Conservation (phyloP, 2,113 vertebrate species). For the Amazona guildingii region DNA sequence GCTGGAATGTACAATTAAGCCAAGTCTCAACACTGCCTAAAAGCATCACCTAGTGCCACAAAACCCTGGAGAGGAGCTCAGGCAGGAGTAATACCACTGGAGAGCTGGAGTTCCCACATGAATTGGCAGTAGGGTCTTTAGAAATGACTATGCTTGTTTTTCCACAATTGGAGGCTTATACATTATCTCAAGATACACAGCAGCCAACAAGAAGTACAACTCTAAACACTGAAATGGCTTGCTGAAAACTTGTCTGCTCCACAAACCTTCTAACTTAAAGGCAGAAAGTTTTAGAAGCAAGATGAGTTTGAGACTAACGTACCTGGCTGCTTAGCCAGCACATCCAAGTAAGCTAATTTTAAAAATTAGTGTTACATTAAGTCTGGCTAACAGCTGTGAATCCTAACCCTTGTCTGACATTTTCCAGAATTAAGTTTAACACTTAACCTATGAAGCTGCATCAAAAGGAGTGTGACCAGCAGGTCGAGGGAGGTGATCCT, state of each 20-base stretch:
- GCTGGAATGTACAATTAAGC: fast-evolving
- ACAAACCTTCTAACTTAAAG: background rate
- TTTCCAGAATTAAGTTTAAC: background rate
- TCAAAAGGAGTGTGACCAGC: too few species aligned
- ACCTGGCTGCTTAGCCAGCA: background rate
- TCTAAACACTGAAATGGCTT: background rate
- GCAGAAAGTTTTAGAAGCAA: background rate
- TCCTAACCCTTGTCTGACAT: background rate
- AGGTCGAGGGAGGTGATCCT: too few species aligned
- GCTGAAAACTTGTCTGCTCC: background rate
- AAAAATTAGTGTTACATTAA: background rate
- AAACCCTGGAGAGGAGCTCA: background rate
- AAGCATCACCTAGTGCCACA: fast-evolving
- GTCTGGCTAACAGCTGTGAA: background rate
- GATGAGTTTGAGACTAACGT: fast-evolving
- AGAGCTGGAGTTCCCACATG: background rate
- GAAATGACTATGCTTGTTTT: background rate
- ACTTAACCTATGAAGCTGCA: background rate
- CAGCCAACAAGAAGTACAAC: background rate
- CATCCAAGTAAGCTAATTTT: background rate
- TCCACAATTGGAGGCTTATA: fast-evolving
- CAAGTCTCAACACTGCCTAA: fast-evolving
- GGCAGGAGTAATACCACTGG: background rate
- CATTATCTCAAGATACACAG: background rate
- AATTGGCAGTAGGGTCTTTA: background rate